phyloP scores from a whole-genome alignment of 2,113 vertebrate genomes.

The Pycnonotus jocosus region DNA sequence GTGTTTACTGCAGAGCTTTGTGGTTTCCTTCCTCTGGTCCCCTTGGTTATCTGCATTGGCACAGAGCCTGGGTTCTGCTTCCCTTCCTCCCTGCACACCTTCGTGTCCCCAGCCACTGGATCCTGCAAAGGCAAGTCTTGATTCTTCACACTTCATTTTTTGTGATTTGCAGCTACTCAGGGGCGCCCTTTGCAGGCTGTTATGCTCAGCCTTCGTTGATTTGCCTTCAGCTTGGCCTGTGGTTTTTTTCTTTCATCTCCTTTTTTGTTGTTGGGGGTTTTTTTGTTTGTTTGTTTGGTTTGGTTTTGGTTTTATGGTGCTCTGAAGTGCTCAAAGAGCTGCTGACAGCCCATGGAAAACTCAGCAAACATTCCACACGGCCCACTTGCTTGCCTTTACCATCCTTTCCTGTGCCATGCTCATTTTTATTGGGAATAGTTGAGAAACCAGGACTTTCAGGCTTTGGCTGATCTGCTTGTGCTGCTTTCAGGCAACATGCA shows the following conservation, averaged over 20 bases:
- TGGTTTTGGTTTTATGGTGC: background rate
- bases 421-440: background rate
- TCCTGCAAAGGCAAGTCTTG: background rate
- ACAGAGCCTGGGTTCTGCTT: background rate
- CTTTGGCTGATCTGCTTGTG: background rate
- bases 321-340: background rate
- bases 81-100: background rate
- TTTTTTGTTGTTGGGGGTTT: too few species aligned
- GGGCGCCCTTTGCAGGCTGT: background rate
- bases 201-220: background rate
- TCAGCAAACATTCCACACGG: background rate
- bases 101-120: background rate
- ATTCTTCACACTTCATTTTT: background rate
- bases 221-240: background rate
- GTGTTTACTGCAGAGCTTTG: constrained; percentile 33
- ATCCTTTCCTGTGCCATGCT: background rate
- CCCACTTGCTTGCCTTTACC: background rate
- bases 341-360: constrained; percentile 11
- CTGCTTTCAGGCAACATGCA: background rate
- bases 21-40: constrained; percentile 25
- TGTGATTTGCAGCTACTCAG: background rate
- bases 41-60: constrained; percentile 16
- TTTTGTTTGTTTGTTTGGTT: background rate
- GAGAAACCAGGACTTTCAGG: background rate
- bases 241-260: background rate